A percentile compares a stretch with the other conserved stretches of the same genome.
These are phyloP conservation scores for Drosophila albomicans DNA, from an alignment of 1,140 invertebrate species.

Conservation along the genomic window DNA sequence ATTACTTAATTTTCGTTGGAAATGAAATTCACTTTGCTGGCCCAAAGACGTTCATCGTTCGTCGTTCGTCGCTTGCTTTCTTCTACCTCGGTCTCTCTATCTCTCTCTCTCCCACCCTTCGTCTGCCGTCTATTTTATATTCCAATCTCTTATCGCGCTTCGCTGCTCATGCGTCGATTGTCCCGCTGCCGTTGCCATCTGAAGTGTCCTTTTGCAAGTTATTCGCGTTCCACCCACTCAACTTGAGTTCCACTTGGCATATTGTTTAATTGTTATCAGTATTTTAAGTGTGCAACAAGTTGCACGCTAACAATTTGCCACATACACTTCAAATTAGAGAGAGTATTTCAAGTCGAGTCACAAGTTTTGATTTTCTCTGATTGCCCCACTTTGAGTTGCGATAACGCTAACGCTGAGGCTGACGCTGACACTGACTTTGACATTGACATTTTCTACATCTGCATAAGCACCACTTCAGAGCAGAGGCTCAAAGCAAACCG, in stretches of 20 bases:
- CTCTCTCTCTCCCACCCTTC: not conserved
- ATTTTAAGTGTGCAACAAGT: slow-evolving; percentile 60
- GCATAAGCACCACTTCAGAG: slow-evolving; percentile 6
- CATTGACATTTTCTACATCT: slow-evolving; percentile 3
- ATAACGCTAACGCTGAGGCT: not conserved
- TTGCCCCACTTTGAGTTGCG: slow-evolving; percentile 2
- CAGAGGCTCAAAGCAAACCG: not conserved
- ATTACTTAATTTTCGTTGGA: slow-evolving; percentile 51
- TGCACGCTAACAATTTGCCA: slow-evolving; percentile 34
- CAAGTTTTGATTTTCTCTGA: not conserved
- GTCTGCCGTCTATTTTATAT: slow-evolving; percentile 11
- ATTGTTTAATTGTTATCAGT: slow-evolving; percentile 45
- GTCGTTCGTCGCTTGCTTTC: not conserved
- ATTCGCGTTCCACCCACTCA: not conserved
- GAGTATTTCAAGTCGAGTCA: not conserved
- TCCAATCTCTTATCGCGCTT: slow-evolving; percentile 22
- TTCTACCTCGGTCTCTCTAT: not conserved
- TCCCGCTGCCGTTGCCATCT: slow-evolving; percentile 14
- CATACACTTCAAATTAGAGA: not conserved
- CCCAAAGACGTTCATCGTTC: not conserved
- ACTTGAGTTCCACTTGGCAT: slow-evolving; percentile 25
- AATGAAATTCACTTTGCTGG: slow-evolving; percentile 23
- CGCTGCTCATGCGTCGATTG: slow-evolving; percentile 26
- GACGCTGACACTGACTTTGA: not conserved
- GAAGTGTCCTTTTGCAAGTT: not conserved